Percentiles rank a stretch among this genome's conserved stretches.
phyloP scores from a whole-genome alignment of 1,140 invertebrate genomes.

The Neuroterus valhalla region DNA sequence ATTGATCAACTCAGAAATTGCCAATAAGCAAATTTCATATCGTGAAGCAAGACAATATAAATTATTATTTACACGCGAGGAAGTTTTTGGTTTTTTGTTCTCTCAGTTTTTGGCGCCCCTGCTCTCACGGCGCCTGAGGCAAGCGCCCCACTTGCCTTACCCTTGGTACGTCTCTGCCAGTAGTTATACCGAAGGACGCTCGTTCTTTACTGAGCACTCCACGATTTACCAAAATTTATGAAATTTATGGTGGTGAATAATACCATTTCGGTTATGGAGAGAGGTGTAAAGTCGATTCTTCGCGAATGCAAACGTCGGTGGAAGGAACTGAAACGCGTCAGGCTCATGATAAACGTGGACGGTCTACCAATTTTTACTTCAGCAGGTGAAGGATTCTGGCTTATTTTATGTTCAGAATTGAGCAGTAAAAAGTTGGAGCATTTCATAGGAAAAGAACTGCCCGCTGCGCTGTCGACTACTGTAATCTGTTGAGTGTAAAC shows the following conservation, averaged over 20 bases:
- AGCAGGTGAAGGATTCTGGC: conserved; percentile 45
- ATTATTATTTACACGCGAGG: too few species aligned
- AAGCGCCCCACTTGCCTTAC: too few species aligned
- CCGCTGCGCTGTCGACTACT: too few species aligned
- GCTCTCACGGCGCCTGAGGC: too few species aligned
- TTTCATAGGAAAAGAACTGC: conserved; percentile 51
- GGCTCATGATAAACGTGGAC: conserved; percentile 46
- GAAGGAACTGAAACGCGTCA: conserved; percentile 20
- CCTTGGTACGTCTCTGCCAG: too few species aligned
- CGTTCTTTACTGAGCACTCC: conserved; percentile 40
- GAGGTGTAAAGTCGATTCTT: conserved; percentile 31
- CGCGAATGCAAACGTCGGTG: background rate
- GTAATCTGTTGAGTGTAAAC: too few species aligned
- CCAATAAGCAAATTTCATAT: too few species aligned
- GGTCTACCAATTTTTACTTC: conserved; percentile 46
- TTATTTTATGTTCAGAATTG: conserved; percentile 52
- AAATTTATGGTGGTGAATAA: conserved; percentile 35
- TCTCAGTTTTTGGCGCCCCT: too few species aligned
- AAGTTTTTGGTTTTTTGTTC: too few species aligned
- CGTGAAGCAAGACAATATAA: too few species aligned
- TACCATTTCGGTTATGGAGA: conserved; percentile 35
- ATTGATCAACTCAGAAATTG: too few species aligned
- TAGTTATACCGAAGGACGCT: conserved; percentile 23
- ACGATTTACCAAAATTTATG: conserved; percentile 27
- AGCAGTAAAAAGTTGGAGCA: conserved; percentile 35